phyloP scores from a whole-genome alignment of 2,888 invertebrate species.

The Caenorhabditis drosophilae region DNA sequence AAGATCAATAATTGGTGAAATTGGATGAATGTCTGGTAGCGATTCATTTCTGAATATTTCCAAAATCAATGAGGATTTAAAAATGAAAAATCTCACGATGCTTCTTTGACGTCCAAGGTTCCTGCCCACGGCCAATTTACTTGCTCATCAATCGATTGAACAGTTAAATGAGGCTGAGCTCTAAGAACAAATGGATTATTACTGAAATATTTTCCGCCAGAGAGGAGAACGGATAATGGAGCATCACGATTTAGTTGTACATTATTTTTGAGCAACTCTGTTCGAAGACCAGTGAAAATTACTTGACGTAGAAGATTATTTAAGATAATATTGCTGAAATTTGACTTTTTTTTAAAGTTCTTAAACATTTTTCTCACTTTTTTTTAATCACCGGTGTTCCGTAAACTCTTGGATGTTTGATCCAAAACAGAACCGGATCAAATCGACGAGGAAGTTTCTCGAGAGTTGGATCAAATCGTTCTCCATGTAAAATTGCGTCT shows the following conservation, averaged over 20 bases:
- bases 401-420: slow-evolving; percentile 52
- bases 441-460: slow-evolving; percentile 58
- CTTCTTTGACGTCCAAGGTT: slow-evolving; percentile 43
- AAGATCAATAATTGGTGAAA: slow-evolving; percentile 64
- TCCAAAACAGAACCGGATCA: slow-evolving; percentile 68
- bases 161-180: slow-evolving; percentile 60
- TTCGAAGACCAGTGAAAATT: slow-evolving; percentile 44
- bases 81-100: slow-evolving; percentile 39
- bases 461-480: slow-evolving; percentile 63
- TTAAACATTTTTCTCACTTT: slow-evolving; percentile 47
- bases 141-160: slow-evolving; percentile 42
- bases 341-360: neutral
- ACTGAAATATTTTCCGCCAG: slow-evolving; percentile 39
- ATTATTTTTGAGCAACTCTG: slow-evolving; percentile 30
- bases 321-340: slow-evolving; percentile 64
- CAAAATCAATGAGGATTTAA: neutral
- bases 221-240: slow-evolving; percentile 49
- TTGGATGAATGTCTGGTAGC: slow-evolving; percentile 59
- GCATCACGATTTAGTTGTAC: slow-evolving; percentile 49
- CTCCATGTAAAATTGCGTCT: slow-evolving; percentile 64
- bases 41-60: slow-evolving; percentile 39
- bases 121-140: slow-evolving; percentile 44
- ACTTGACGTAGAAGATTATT: slow-evolving; percentile 60
- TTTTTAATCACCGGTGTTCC: slow-evolving; percentile 64
- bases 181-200: slow-evolving; percentile 59